A percentile compares a stretch with the other conserved stretches of the same genome.
phyloP scores from a whole-genome alignment of 1,140 invertebrate species.

The Achroia grisella region DNA sequence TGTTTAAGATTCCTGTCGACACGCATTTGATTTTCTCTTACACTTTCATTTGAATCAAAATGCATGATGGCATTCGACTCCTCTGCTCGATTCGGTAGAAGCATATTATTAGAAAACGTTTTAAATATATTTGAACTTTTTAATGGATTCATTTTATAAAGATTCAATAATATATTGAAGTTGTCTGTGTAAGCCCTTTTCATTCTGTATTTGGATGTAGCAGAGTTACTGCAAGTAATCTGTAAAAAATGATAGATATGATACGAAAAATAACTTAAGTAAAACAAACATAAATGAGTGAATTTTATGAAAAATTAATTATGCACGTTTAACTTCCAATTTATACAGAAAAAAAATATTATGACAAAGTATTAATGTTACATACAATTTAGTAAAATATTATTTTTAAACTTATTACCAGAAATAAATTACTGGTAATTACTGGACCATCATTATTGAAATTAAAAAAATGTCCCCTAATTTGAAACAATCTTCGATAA shows the following conservation, averaged over 20 bases:
- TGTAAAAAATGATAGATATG: not conserved
- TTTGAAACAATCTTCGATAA: too few relatives aligned
- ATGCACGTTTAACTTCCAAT: too few relatives aligned
- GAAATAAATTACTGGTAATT: too few relatives aligned
- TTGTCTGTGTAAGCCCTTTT: conserved; percentile 33
- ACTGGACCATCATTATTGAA: too few relatives aligned
- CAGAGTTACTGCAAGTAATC: not conserved
- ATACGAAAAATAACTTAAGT: not conserved
- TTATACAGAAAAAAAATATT: too few relatives aligned
- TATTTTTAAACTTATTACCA: too few relatives aligned
- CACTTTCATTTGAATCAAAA: conserved; percentile 49
- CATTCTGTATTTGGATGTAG: conserved; percentile 1
- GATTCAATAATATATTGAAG: conserved; percentile 39
- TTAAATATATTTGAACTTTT: conserved; percentile 42
- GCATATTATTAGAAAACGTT: conserved; percentile 42
- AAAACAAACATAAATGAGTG: too few relatives aligned
- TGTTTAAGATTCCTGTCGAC: conserved; percentile 24
- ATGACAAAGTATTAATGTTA: too few relatives aligned
- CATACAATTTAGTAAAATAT: too few relatives aligned
- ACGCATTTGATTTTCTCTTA: conserved; percentile 25
- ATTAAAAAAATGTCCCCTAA: too few relatives aligned
- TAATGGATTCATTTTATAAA: conserved; percentile 57
- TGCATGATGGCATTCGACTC: conserved; percentile 20
- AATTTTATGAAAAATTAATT: too few relatives aligned
- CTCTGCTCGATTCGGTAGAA: conserved; percentile 29